These are phyloP conservation scores for Aviceda subcristata DNA, from an alignment of 2,113 vertebrate genomes.

Conservation along the genomic window DNA sequence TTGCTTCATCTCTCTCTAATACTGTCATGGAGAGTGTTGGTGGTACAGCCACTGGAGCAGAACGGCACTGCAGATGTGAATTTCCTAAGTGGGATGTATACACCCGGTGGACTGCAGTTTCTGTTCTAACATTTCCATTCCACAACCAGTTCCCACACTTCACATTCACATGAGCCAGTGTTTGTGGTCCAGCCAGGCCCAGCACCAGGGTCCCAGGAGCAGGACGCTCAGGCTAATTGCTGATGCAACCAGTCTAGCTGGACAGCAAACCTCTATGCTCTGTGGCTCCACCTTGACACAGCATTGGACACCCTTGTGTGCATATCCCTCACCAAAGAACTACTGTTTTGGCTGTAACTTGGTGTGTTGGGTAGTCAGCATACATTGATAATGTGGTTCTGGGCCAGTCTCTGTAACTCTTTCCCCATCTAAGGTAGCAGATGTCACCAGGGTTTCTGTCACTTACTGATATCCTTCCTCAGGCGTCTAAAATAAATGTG, in stretches of 20 bases:
- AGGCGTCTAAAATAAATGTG: neutral
- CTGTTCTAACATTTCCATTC: neutral
- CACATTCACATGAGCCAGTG: neutral
- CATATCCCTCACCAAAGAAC: neutral
- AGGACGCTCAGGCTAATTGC: neutral
- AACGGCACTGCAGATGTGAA: rapidly evolving
- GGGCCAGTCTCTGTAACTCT: neutral
- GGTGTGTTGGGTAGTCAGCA: neutral
- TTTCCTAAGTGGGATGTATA: neutral
- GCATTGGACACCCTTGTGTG: neutral
- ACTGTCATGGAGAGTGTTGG: neutral
- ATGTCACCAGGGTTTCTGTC: neutral
- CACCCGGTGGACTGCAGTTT: neutral
- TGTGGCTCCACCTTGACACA: neutral
- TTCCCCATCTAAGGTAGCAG: neutral
- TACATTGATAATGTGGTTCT: neutral
- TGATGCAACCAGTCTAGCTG: neutral
- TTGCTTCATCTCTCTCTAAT: neutral
- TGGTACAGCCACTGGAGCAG: neutral
- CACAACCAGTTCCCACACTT: neutral
- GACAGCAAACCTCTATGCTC: neutral
- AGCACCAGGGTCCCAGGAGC: neutral
- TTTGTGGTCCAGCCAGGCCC: neutral
- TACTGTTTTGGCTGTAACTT: neutral
- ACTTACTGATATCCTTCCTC: neutral